A percentile compares a stretch with the other conserved stretches of the same genome.
These are phyloP conservation scores for Spea bombifrons DNA, from an alignment of 2,113 vertebrate species.

Conservation along the genomic window DNA sequence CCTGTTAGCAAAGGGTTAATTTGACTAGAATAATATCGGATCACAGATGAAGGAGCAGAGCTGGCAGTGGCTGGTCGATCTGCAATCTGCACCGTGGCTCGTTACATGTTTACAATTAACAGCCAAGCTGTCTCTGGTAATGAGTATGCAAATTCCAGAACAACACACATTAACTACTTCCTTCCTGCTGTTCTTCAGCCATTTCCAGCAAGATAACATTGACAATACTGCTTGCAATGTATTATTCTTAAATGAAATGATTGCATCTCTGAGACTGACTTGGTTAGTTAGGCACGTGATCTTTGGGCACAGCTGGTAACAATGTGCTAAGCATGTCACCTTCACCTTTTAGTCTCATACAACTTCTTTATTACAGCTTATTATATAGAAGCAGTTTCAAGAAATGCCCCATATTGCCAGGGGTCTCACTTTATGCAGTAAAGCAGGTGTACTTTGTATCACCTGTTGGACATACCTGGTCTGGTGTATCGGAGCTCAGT, in stretches of 20 bases:
- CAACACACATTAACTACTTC: slow-evolving; percentile 23
- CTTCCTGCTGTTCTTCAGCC: not conserved
- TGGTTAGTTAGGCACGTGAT: not conserved
- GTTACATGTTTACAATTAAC: slow-evolving; percentile 48
- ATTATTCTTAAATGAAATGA: not conserved
- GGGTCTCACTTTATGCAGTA: not conserved
- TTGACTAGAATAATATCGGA: slow-evolving; percentile 9
- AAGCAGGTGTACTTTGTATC: too few species aligned
- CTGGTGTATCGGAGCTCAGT: too few species aligned
- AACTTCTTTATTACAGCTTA: not conserved
- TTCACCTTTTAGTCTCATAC: not conserved
- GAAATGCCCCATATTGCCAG: not conserved
- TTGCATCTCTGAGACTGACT: not conserved
- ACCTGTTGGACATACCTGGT: too few species aligned
- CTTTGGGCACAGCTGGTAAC: not conserved
- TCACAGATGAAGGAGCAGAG: slow-evolving; percentile 35
- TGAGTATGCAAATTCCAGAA: slow-evolving; percentile 44
- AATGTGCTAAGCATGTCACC: not conserved
- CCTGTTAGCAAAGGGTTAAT: slow-evolving; percentile 28
- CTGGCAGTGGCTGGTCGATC: slow-evolving; percentile 32
- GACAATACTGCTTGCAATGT: not conserved
- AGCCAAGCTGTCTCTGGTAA: slow-evolving; percentile 47
- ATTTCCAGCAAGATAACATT: not conserved
- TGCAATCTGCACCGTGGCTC: slow-evolving; percentile 43
- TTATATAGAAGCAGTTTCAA: not conserved